Percentiles rank a stretch among this genome's conserved stretches.
These are phyloP conservation scores for Muscicapa striata DNA, from an alignment of 2,797 vertebrate genomes.

Conservation along the genomic window DNA sequence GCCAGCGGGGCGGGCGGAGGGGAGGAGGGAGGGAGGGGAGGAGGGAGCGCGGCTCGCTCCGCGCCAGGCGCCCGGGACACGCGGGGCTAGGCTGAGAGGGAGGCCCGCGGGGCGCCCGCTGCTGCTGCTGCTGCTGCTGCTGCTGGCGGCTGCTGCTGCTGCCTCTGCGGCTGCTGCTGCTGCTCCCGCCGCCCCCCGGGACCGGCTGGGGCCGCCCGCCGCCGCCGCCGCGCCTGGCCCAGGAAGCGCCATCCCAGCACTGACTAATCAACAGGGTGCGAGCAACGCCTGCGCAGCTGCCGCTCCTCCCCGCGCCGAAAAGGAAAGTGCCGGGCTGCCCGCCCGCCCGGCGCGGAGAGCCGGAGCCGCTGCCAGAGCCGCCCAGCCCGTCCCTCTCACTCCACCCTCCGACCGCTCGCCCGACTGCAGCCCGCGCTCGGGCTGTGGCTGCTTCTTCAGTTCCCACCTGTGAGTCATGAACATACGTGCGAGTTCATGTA, in stretches of 20 bases:
- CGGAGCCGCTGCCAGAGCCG: neutral
- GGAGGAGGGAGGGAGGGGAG: neutral
- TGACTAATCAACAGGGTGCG: slow-evolving; percentile 79
- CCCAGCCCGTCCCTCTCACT: slow-evolving; percentile 63
- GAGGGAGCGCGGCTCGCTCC: slow-evolving; percentile 21
- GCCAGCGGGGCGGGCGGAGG: neutral
- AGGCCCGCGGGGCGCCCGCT: neutral
- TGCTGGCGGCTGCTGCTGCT: neutral
- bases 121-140: neutral
- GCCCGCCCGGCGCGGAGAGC: neutral
- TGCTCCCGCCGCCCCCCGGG: slow-evolving; percentile 42
- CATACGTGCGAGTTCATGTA: neutral
- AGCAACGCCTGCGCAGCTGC: slow-evolving; percentile 77
- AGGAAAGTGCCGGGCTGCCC: slow-evolving; percentile 40
- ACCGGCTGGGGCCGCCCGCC: slow-evolving; percentile 61
- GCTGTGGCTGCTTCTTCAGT: accelerated
- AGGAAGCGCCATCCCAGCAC: slow-evolving; percentile 79
- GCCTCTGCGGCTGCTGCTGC: neutral
- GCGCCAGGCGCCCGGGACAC: slow-evolving; percentile 35
- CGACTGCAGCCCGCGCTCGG: slow-evolving; percentile 26
- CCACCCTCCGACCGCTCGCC: slow-evolving; percentile 70
- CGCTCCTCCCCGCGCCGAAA: slow-evolving; percentile 67
- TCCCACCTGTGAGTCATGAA: neutral
- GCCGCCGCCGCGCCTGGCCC: slow-evolving; percentile 65
- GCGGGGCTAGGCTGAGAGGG: neutral